Evolutionary conservation across 2,888 invertebrate species (phyloP).

Genomic region (Cephalotes varians): DNA sequence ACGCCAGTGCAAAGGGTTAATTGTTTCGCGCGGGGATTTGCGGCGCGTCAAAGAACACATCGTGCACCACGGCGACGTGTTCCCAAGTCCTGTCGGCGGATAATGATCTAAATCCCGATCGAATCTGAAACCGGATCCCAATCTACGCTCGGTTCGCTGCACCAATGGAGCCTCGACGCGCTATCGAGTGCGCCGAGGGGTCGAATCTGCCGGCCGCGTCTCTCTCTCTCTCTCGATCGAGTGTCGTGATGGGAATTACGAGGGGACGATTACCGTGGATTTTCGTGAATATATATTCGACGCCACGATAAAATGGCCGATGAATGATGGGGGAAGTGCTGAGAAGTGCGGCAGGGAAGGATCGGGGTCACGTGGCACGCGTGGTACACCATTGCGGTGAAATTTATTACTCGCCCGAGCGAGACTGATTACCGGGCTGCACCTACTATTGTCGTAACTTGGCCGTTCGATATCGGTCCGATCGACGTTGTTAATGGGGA

Average conservation of each 20-base stretch:
- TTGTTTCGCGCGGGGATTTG: slow-evolving; percentile 73
- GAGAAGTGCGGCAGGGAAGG: slow-evolving; percentile 60
- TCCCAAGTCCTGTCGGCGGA: slow-evolving; percentile 70
- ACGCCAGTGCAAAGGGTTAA: slow-evolving; percentile 60
- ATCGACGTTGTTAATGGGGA: slow-evolving; percentile 58
- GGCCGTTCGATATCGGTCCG: slow-evolving; percentile 47
- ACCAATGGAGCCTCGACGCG: slow-evolving; percentile 42
- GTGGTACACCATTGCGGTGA: slow-evolving; percentile 71
- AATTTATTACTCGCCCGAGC: slow-evolving; percentile 76
- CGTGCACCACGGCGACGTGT: slow-evolving; percentile 66
- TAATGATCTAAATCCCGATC: slow-evolving; percentile 75
- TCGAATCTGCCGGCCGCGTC: neutral
- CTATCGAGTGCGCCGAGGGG: slow-evolving; percentile 35
- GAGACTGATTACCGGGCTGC: slow-evolving; percentile 75
- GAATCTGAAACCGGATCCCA: slow-evolving; percentile 72
- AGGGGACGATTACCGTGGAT: slow-evolving; percentile 75
- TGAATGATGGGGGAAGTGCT: slow-evolving; percentile 73
- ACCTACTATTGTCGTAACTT: slow-evolving; percentile 66
- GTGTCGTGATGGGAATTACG: slow-evolving; percentile 73
- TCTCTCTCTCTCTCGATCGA: slow-evolving; percentile 35
- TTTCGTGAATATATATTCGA: slow-evolving; percentile 76
- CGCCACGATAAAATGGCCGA: slow-evolving; percentile 76
- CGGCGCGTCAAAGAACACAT: slow-evolving; percentile 68
- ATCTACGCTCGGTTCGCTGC: slow-evolving; percentile 49
- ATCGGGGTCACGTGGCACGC: slow-evolving; percentile 76